These are phyloP conservation scores for Euplexia lucipara DNA, from an alignment of 2,888 invertebrate genomes.

Conservation along the genomic window DNA sequence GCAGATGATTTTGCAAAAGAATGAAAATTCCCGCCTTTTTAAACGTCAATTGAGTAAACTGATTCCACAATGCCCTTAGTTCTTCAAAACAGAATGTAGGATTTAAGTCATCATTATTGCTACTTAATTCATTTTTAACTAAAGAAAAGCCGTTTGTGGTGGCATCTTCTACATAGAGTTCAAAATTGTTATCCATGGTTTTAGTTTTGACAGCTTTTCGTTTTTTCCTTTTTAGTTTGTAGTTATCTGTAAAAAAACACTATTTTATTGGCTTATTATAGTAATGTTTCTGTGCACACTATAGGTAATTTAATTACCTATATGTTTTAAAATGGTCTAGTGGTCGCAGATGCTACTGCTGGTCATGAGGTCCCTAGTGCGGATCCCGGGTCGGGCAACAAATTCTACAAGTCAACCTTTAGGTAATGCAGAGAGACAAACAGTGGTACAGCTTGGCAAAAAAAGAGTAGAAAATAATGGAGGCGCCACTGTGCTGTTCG, in stretches of 20 bases:
- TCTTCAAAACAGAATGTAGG: constrained; percentile 72
- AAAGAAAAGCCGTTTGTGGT: constrained; percentile 74
- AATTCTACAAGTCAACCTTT: too few relatives aligned
- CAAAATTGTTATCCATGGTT: constrained; percentile 75
- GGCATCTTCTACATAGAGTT: constrained; percentile 77
- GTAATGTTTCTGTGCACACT: too few relatives aligned
- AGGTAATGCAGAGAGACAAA: too few relatives aligned
- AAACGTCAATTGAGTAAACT: constrained; percentile 66
- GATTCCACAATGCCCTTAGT: constrained; percentile 76
- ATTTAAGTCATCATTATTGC: constrained; percentile 24
- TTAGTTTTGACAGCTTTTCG: constrained; percentile 83
- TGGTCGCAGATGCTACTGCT: too few relatives aligned
- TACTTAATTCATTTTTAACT: constrained; percentile 49
- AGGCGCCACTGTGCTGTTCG: too few relatives aligned
- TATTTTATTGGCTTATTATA: background rate
- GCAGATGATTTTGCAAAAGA: constrained; percentile 79
- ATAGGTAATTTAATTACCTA: too few relatives aligned
- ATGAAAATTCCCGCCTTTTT: constrained; percentile 81
- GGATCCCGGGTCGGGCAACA: too few relatives aligned
- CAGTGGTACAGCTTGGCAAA: too few relatives aligned
- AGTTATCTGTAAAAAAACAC: constrained; percentile 83
- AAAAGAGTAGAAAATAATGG: too few relatives aligned
- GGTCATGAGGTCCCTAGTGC: too few relatives aligned
- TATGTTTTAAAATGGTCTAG: too few relatives aligned
- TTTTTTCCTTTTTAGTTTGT: constrained; percentile 82